A percentile compares a stretch with the other conserved stretches of the same genome.
Evolutionary conservation across 2,797 vertebrate genomes (phyloP).

Genomic region (Dendrocincla fuliginosa): DNA sequence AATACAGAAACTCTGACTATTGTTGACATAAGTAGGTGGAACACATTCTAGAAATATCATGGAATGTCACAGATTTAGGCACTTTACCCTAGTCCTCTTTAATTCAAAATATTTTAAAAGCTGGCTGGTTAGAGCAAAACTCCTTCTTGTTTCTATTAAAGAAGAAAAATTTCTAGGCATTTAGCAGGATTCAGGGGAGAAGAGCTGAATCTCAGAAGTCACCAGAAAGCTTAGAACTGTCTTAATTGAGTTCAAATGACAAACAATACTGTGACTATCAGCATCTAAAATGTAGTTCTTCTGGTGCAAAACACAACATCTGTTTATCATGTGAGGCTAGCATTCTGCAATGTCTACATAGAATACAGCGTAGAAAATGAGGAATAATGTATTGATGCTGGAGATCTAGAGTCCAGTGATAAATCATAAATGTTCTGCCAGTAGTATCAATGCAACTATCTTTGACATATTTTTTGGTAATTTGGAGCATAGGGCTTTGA

Average conservation of each 20-base stretch:
- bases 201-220: neutral
- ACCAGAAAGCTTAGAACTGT: neutral
- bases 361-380: neutral
- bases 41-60: neutral
- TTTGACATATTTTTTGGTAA: neutral
- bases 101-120: neutral
- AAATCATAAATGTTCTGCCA: neutral
- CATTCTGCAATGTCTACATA: neutral
- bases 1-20: neutral
- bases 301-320: neutral
- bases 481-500: neutral
- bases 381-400: neutral
- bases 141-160: neutral
- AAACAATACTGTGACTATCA: neutral
- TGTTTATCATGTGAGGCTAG: neutral
- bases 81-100: neutral
- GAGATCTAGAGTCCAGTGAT: neutral
- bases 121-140: neutral
- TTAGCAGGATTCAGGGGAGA: neutral
- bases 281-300: neutral
- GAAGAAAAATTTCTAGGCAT: neutral
- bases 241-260: neutral
- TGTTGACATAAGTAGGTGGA: neutral
- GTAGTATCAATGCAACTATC: neutral
- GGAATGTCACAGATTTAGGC: neutral